These are phyloP conservation scores for Micoletzkya japonica DNA, from an alignment of 2,888 invertebrate genomes.

Conservation along the genomic window DNA sequence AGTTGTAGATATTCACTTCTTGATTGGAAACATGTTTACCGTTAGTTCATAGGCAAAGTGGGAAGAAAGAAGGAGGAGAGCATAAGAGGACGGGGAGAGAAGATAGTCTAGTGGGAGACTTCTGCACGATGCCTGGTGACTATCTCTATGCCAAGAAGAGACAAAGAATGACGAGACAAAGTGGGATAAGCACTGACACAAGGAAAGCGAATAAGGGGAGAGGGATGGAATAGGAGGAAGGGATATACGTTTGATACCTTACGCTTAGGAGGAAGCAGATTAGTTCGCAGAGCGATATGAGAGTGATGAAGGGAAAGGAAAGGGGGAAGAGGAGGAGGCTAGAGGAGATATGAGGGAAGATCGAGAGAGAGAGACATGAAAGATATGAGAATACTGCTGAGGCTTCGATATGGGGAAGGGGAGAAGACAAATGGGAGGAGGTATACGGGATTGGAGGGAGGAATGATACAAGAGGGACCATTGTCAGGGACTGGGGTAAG, in stretches of 20 bases:
- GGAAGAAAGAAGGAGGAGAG: background rate
- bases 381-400: too few relatives aligned
- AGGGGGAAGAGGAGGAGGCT: background rate
- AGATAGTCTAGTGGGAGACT: background rate
- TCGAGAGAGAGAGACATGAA: background rate
- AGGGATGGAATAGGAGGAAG: background rate
- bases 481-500: too few relatives aligned
- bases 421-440: too few relatives aligned
- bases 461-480: too few relatives aligned
- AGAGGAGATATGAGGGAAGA: background rate
- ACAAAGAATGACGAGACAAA: background rate
- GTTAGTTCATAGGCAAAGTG: background rate
- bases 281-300: background rate
- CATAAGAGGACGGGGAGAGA: background rate
- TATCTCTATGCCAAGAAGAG: background rate
- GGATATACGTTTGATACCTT: background rate
- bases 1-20: background rate
- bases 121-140: too few relatives aligned
- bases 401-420: too few relatives aligned
- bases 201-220: slow-evolving; percentile 2
- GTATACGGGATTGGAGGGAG: too few relatives aligned
- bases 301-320: slow-evolving; percentile 1
- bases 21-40: background rate
- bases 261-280: too few relatives aligned
- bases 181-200: background rate